phyloP scores from a whole-genome alignment of 2,113 vertebrate species.

The Canis aureus region DNA sequence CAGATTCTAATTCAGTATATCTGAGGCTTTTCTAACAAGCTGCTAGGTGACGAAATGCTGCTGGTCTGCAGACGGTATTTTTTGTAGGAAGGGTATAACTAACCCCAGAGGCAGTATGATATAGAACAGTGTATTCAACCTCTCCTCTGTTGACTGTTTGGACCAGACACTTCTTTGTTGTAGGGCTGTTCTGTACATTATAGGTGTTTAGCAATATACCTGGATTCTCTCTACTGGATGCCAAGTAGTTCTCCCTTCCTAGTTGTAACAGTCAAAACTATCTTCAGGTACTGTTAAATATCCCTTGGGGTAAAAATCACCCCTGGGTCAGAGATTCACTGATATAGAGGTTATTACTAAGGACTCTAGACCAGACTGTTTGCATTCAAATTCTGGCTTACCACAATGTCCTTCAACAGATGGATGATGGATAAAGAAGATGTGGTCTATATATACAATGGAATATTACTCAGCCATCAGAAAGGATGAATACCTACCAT shows the following conservation, averaged over 20 bases:
- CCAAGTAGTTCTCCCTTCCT: not conserved
- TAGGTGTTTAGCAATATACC: not conserved
- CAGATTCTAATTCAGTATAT: not conserved
- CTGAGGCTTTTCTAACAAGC: not conserved
- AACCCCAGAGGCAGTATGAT: not conserved
- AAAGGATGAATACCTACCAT: too few relatives aligned
- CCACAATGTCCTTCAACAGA: too few relatives aligned
- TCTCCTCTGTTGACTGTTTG: not conserved
- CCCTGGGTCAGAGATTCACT: not conserved
- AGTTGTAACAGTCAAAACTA: not conserved
- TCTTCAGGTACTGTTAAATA: not conserved
- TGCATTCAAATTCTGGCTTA: slow-evolving; percentile 40
- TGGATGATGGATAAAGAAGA: too few relatives aligned
- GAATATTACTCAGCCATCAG: too few relatives aligned
- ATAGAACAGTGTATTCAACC: not conserved
- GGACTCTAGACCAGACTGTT: not conserved
- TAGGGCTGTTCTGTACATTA: not conserved
- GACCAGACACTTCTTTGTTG: not conserved
- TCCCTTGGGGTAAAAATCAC: not conserved
- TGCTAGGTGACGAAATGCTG: not conserved
- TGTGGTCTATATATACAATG: too few relatives aligned
- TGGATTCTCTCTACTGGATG: not conserved
- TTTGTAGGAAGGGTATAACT: not conserved
- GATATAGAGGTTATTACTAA: not conserved
- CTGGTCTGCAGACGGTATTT: not conserved